A percentile compares a stretch with the other conserved stretches of the same genome.
Evolutionary conservation across 2,797 vertebrate genomes (phyloP).

Genomic region (Chaetodon trifasciatus): DNA sequence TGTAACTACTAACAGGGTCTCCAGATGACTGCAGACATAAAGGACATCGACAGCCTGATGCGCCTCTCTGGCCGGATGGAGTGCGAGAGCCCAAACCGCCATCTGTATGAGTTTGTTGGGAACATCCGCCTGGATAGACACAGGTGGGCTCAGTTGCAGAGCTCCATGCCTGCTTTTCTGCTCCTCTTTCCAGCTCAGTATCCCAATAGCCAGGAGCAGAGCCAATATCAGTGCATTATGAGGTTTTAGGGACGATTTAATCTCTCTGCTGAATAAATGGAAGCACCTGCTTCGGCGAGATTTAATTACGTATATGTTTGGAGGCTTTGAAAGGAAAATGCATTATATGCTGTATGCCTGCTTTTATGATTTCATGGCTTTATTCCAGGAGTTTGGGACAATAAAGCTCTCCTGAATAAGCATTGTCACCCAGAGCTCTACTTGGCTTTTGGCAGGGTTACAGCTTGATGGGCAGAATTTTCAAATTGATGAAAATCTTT

Average conservation of each 20-base stretch:
- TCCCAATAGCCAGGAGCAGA: conserved; percentile 30
- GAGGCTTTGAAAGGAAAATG: conserved; percentile 27
- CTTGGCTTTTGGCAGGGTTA: background rate
- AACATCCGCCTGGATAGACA: conserved; percentile 95
- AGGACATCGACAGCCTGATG: conserved; percentile 94
- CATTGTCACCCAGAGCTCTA: background rate
- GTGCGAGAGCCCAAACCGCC: conserved; percentile 97
- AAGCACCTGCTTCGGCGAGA: conserved; percentile 39
- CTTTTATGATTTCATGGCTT: conserved; percentile 13
- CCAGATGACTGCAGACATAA: conserved; percentile 92
- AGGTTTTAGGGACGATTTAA: conserved; percentile 39
- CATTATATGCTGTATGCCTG: conserved; percentile 1
- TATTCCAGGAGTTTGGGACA: conserved; percentile 8
- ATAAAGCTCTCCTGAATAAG: background rate
- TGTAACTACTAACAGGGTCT: conserved; percentile 87
- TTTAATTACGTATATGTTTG: conserved; percentile 31
- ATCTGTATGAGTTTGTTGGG: conserved; percentile 98
- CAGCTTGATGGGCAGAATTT: background rate
- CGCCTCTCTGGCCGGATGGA: conserved; percentile 94
- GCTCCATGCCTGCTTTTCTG: background rate
- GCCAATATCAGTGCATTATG: conserved; percentile 12
- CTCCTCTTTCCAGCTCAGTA: conserved; percentile 6
- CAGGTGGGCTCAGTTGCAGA: conserved; percentile 85
- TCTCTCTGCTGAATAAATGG: conserved; percentile 39
- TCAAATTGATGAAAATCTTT: background rate